Conservation (phyloP, 2,888 invertebrate genomes). For the Nephrotoma guestfalica region DNA sequence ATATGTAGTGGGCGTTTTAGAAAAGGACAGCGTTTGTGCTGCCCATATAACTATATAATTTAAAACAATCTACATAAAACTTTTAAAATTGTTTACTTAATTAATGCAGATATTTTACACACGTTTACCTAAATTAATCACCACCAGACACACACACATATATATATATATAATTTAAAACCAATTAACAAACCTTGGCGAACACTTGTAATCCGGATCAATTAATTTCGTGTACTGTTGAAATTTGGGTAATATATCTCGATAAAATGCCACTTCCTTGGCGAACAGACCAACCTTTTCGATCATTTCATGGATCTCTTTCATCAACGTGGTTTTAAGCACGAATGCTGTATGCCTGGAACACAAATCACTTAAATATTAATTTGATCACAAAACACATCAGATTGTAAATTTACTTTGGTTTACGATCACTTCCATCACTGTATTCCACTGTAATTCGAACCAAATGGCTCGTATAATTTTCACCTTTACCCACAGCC, state of each 20-base stretch:
- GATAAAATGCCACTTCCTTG: not conserved
- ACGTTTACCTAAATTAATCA: not conserved
- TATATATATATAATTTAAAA: not conserved
- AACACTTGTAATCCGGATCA: not conserved
- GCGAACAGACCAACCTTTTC: not conserved
- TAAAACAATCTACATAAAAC: too few relatives aligned
- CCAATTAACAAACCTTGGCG: not conserved
- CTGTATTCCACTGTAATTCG: slow-evolving; percentile 16
- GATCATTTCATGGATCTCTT: not conserved
- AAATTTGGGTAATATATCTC: not conserved
- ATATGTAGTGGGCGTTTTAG: too few relatives aligned
- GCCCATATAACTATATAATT: too few relatives aligned
- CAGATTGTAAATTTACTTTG: not conserved
- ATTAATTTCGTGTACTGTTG: not conserved
- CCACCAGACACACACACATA: not conserved
- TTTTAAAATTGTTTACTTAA: too few relatives aligned
- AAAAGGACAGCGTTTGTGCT: too few relatives aligned
- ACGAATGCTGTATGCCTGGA: not conserved
- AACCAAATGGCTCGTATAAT: slow-evolving; percentile 22
- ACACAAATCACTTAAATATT: not conserved
- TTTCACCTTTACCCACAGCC: slow-evolving; percentile 22
- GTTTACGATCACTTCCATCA: slow-evolving; percentile 8
- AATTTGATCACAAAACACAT: not conserved
- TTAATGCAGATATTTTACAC: too few relatives aligned
- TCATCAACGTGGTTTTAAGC: not conserved